Conservation (phyloP, 2,888 invertebrate species). For the Clistopyga incitator region DNA sequence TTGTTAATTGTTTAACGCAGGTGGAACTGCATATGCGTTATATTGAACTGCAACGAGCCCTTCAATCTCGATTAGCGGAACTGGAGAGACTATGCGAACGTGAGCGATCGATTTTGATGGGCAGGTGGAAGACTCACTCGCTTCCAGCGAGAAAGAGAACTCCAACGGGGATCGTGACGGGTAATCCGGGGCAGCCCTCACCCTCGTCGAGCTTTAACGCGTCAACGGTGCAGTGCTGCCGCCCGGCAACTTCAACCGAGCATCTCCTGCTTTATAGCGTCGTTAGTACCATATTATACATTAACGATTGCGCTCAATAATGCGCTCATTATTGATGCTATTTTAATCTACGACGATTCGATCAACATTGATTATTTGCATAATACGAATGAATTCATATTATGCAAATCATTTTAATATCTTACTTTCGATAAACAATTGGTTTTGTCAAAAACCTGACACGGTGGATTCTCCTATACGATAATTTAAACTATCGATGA, state of each 20-base stretch:
- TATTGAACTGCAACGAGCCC: slow-evolving; percentile 93
- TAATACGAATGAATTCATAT: too few relatives aligned
- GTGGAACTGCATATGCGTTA: slow-evolving; percentile 97
- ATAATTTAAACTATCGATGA: too few relatives aligned
- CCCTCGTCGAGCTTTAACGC: slow-evolving; percentile 80
- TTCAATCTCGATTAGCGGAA: slow-evolving; percentile 94
- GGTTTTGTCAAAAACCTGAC: too few relatives aligned
- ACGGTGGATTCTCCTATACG: too few relatives aligned
- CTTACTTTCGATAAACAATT: too few relatives aligned
- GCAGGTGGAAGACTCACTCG: slow-evolving; percentile 96
- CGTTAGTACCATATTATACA: slow-evolving; percentile 73
- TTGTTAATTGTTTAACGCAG: slow-evolving; percentile 83
- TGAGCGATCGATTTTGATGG: slow-evolving; percentile 93
- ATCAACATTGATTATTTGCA: too few relatives aligned
- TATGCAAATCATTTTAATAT: too few relatives aligned
- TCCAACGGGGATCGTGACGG: slow-evolving; percentile 85
- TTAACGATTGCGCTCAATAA: not conserved
- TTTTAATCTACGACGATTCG: too few relatives aligned
- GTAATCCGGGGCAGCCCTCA: slow-evolving; percentile 77
- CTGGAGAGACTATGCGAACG: slow-evolving; percentile 92
- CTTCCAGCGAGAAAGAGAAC: slow-evolving; percentile 94
- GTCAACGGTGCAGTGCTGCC: slow-evolving; percentile 86
- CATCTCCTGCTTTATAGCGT: slow-evolving; percentile 85
- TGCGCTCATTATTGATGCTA: too few relatives aligned
- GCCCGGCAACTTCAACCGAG: slow-evolving; percentile 93